Evolutionary conservation across 2,113 vertebrate species (phyloP).

Genomic region (Boulengeromyrus knoepffleri): DNA sequence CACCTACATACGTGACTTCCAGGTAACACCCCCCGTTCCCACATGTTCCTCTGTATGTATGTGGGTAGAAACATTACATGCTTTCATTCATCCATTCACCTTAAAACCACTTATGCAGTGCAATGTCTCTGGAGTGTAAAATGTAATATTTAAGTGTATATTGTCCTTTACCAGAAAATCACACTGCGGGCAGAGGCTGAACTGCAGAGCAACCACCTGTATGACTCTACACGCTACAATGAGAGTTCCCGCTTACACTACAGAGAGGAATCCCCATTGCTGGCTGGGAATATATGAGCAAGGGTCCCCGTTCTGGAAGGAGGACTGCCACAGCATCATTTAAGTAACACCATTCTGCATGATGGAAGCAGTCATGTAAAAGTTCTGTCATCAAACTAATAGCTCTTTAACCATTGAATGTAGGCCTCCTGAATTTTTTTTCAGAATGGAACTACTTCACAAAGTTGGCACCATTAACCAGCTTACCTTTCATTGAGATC

Average conservation of each 20-base stretch:
- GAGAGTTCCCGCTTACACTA: constrained; percentile 4
- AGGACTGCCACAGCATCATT: background rate
- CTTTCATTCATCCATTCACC: background rate
- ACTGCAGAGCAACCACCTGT: constrained; percentile 66
- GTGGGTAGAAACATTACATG: background rate
- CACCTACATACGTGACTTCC: constrained; percentile 88
- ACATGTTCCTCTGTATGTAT: background rate
- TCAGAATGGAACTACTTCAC: background rate
- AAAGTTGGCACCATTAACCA: background rate
- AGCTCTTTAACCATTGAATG: background rate
- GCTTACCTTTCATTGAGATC: background rate
- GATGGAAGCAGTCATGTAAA: background rate
- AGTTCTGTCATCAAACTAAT: background rate
- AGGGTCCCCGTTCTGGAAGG: background rate
- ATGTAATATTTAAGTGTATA: constrained; percentile 17
- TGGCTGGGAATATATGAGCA: constrained; percentile 64
- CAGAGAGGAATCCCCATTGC: constrained; percentile 59
- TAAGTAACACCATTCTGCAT: background rate
- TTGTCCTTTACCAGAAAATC: constrained; percentile 68
- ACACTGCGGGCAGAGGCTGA: constrained; percentile 60
- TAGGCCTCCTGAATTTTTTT: background rate
- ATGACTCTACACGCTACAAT: constrained; percentile 46
- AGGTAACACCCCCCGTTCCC: constrained; percentile 60
- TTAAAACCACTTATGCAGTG: background rate
- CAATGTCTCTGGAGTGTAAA: background rate